phyloP scores from a whole-genome alignment of 2,888 invertebrate genomes.

The Lepetodrilus schrolli region DNA sequence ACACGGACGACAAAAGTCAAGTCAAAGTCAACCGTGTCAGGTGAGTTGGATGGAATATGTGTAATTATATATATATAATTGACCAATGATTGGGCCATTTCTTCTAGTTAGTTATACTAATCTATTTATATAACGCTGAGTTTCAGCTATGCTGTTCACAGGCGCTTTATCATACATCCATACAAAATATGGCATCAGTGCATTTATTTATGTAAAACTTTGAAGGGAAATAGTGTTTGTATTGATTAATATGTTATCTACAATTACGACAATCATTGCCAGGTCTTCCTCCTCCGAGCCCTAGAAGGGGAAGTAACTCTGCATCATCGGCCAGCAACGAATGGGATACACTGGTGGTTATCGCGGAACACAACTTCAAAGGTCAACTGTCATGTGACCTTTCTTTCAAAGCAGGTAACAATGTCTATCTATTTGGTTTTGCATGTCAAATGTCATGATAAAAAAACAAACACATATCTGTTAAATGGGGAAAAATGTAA shows the following conservation, averaged over 20 bases:
- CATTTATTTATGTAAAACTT: no score
- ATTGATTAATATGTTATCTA: no score
- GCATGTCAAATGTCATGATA: not conserved
- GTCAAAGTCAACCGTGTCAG: not conserved
- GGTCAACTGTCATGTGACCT: constrained; percentile 67
- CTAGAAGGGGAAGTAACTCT: not conserved
- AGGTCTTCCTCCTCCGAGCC: not conserved
- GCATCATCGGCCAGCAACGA: not conserved
- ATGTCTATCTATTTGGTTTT: no score
- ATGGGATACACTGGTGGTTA: constrained; percentile 31
- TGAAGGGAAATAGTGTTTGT: no score
- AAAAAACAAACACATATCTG: not conserved
- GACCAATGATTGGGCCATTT: no score
- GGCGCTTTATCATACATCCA: no score
- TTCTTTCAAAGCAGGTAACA: constrained; percentile 63
- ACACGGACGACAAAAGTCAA: not conserved
- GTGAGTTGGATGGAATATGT: no score
- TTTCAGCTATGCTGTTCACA: no score
- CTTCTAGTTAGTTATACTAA: no score
- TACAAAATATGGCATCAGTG: no score
- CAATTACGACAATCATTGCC: not conserved
- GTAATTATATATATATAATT: no score
- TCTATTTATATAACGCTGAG: no score
- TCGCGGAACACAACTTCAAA: constrained; percentile 54
- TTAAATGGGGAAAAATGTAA: not conserved